A percentile compares a stretch with the other conserved stretches of the same genome.
Conservation (phyloP, 2,113 vertebrate genomes). For the Bos indicus region DNA sequence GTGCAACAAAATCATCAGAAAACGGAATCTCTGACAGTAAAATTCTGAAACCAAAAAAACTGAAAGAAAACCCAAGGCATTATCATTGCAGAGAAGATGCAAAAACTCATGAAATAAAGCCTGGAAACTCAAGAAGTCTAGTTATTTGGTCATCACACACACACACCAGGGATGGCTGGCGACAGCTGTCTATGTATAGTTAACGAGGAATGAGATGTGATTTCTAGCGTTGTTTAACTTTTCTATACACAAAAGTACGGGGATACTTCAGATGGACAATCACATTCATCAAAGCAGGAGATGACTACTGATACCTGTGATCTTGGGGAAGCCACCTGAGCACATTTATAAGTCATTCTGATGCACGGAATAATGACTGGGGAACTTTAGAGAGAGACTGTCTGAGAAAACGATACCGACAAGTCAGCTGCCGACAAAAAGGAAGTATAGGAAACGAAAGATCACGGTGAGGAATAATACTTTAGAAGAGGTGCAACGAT, state of each 20-base stretch:
- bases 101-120: not conserved
- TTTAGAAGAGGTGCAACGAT: not conserved
- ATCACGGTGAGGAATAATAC: not conserved
- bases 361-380: not conserved
- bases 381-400: not conserved
- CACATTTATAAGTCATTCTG: not conserved
- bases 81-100: not conserved
- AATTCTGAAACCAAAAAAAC: not conserved
- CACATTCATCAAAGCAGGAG: not conserved
- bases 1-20: not conserved
- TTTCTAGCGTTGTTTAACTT: not conserved
- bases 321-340: not conserved
- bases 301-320: not conserved
- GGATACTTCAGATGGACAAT: not conserved
- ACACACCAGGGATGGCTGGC: not conserved
- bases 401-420: not conserved
- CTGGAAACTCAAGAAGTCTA: not conserved
- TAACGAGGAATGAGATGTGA: not conserved
- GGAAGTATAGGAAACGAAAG: not conserved
- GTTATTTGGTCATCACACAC: not conserved
- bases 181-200: not conserved
- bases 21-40: not conserved
- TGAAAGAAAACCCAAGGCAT: conserved; percentile 14
- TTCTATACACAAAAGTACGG: not conserved
- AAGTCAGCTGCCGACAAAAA: not conserved